Conservation (phyloP, 2,797 vertebrate species). For the Xyrichtys novacula region DNA sequence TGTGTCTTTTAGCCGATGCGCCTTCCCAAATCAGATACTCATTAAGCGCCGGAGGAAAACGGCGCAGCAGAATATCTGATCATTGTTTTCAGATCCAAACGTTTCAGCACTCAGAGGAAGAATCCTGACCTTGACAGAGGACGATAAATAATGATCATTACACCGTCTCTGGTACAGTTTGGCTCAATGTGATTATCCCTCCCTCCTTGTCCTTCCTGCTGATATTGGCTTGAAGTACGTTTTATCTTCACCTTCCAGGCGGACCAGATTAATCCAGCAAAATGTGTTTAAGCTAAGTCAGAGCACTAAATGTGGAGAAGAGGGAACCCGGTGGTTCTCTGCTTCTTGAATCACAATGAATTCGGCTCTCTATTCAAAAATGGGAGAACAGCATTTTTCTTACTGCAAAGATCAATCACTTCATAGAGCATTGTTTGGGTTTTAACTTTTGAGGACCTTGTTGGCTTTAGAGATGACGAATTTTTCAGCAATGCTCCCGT, state of each 20-base stretch:
- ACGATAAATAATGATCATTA: slow-evolving; percentile 76
- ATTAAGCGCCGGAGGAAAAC: slow-evolving; percentile 11
- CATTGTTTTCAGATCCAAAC: slow-evolving; percentile 33
- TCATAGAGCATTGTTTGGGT: slow-evolving; percentile 81
- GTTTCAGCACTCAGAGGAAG: slow-evolving; percentile 41
- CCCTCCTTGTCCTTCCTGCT: slow-evolving; percentile 72
- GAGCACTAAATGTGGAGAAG: slow-evolving; percentile 61
- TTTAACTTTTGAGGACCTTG: slow-evolving; percentile 85
- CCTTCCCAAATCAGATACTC: slow-evolving; percentile 23
- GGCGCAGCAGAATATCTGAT: slow-evolving; percentile 15
- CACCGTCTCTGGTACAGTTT: slow-evolving; percentile 69
- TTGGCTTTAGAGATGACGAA: slow-evolving; percentile 85
- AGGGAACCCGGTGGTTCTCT: slow-evolving; percentile 59
- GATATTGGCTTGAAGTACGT: slow-evolving; percentile 73
- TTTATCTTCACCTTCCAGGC: slow-evolving; percentile 83
- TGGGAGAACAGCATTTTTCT: slow-evolving; percentile 67
- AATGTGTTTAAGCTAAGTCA: slow-evolving; percentile 80
- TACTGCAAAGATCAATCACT: slow-evolving; percentile 79
- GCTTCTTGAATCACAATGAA: slow-evolving; percentile 72
- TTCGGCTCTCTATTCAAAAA: slow-evolving; percentile 35
- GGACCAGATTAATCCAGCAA: slow-evolving; percentile 80
- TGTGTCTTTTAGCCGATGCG: background rate
- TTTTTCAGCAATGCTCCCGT: slow-evolving; percentile 81
- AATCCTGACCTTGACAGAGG: slow-evolving; percentile 68
- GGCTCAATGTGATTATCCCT: slow-evolving; percentile 68